Percentiles rank a stretch among this genome's conserved stretches.
Evolutionary conservation across 2,888 invertebrate genomes (phyloP).

Genomic region (Leptopilina myrica): DNA sequence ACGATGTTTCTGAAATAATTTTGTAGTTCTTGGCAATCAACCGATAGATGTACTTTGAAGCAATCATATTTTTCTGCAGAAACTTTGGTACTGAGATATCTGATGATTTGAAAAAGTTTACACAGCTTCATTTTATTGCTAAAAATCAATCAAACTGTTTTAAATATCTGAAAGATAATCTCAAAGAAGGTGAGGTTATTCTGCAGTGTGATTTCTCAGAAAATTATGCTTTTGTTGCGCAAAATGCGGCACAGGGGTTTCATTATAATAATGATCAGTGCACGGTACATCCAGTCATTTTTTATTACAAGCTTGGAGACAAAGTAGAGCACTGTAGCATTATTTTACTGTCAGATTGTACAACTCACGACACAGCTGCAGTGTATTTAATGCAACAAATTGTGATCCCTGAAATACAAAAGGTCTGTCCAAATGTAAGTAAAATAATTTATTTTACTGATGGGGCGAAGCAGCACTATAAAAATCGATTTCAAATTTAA

Average conservation of each 20-base stretch:
- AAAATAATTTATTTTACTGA: too few relatives aligned
- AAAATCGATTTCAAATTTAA: too few relatives aligned
- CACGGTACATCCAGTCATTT: neutral
- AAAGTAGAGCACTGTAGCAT: constrained; percentile 45
- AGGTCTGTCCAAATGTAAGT: neutral
- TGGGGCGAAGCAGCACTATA: too few relatives aligned
- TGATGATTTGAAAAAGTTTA: too few relatives aligned
- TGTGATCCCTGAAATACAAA: neutral
- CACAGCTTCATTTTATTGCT: too few relatives aligned
- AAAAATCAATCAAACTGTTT: too few relatives aligned
- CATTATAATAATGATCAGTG: constrained; percentile 54
- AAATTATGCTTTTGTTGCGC: constrained; percentile 7
- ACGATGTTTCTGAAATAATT: too few relatives aligned
- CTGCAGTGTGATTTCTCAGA: constrained; percentile 32
- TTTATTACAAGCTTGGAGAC: constrained; percentile 48
- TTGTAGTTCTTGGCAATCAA: too few relatives aligned
- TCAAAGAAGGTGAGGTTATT: constrained; percentile 35
- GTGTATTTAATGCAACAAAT: constrained; percentile 45
- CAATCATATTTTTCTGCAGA: too few relatives aligned
- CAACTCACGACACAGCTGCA: constrained; percentile 49
- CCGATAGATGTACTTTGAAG: too few relatives aligned
- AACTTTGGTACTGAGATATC: too few relatives aligned
- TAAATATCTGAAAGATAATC: constrained; percentile 21
- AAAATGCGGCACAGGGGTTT: constrained; percentile 50
- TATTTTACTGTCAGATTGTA: constrained; percentile 48